Evolutionary conservation across 2,888 invertebrate genomes (phyloP).

Genomic region (Spisula subtruncata): DNA sequence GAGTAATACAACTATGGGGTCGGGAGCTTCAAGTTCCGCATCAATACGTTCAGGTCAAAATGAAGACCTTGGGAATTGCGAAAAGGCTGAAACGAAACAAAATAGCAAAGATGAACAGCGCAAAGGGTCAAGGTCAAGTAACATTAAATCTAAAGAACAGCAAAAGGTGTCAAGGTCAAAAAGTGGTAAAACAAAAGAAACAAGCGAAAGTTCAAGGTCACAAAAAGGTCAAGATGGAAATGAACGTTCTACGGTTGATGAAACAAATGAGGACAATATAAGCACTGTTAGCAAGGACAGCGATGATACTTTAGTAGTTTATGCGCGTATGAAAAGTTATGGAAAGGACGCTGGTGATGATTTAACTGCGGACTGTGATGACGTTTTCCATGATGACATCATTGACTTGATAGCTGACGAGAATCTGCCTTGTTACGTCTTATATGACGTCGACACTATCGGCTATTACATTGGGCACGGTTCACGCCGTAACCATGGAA

Average conservation of each 20-base stretch:
- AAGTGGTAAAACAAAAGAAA: background rate
- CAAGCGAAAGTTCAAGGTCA: background rate
- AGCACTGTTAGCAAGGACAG: slow-evolving; percentile 54
- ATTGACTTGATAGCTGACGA: slow-evolving; percentile 54
- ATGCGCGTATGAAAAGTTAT: slow-evolving; percentile 35
- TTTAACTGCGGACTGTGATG: background rate
- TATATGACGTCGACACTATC: slow-evolving; percentile 59
- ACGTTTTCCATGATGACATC: slow-evolving; percentile 38
- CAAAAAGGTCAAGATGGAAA: background rate
- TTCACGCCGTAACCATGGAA: slow-evolving; percentile 13
- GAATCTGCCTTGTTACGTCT: slow-evolving; percentile 29
- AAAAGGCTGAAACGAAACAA: no score
- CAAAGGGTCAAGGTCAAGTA: slow-evolving; percentile 30
- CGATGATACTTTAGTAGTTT: slow-evolving; percentile 50
- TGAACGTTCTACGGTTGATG: background rate
- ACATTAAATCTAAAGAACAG: no score
- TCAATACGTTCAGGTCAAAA: background rate
- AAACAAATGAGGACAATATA: slow-evolving; percentile 38
- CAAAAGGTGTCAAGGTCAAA: no score
- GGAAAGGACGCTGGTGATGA: background rate
- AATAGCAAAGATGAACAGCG: background rate
- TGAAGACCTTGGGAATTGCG: no score
- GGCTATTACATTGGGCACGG: slow-evolving; percentile 52
- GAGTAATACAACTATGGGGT: background rate
- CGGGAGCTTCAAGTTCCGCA: background rate